Percentiles rank a stretch among this genome's conserved stretches.
phyloP scores from a whole-genome alignment of 2,113 vertebrate species.

The Thunnus maccoyii region DNA sequence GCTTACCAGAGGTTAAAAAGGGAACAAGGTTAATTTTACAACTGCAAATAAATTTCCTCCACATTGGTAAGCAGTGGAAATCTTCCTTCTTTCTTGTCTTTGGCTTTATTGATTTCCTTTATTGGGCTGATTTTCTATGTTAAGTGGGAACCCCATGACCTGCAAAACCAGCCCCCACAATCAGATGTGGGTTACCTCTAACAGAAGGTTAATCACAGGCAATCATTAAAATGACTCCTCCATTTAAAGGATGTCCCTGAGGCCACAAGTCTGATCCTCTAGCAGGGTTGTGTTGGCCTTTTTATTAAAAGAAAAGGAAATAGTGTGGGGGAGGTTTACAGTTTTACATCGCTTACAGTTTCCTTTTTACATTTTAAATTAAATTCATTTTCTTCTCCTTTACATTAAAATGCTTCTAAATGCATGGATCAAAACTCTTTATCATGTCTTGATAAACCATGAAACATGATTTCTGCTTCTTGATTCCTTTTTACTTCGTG shows the following conservation, averaged over 20 bases:
- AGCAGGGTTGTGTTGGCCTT: background rate
- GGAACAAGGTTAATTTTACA: slow-evolving; percentile 27
- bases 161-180: slow-evolving; percentile 25
- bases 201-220: slow-evolving; percentile 67
- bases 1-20: slow-evolving; percentile 11
- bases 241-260: slow-evolving; percentile 42
- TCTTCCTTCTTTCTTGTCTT: slow-evolving; percentile 39
- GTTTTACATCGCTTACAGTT: background rate
- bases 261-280: slow-evolving; percentile 8
- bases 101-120: slow-evolving; percentile 68
- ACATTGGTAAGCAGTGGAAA: slow-evolving; percentile 12
- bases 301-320: background rate
- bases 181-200: slow-evolving; percentile 26
- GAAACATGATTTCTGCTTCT: too few relatives aligned
- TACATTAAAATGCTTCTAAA: too few relatives aligned
- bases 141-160: slow-evolving; percentile 47
- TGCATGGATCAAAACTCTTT: too few relatives aligned
- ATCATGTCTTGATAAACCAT: too few relatives aligned
- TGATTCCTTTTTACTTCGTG: too few relatives aligned
- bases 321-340: background rate
- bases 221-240: slow-evolving; percentile 64
- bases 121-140: slow-evolving; percentile 51
- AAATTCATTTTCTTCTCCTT: too few relatives aligned
- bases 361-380: too few relatives aligned
- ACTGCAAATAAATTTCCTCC: slow-evolving; percentile 26